Base-by-base conservation (phyloP, 2,888 invertebrate species). In the Caenorhabditis sp. region DNA sequence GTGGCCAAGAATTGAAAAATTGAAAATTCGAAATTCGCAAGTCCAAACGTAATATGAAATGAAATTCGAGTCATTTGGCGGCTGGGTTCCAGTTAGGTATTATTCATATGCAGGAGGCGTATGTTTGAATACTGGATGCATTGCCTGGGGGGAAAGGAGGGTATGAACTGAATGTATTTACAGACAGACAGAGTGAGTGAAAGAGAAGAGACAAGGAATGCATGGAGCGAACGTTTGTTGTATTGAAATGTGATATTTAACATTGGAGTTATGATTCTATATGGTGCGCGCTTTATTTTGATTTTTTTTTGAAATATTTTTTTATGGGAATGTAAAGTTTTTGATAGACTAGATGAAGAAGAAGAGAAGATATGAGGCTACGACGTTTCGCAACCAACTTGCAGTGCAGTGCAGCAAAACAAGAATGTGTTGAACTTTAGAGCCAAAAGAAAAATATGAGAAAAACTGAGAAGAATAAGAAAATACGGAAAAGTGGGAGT, bases 161-260 rank as follows among this genome's bases (percentile, higher is more conserved):
- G 58, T 60, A 74, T 74, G 65, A 74, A 76, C 76, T 76, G 76
- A 67, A 76, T 76, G 40, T 61, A 61, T 76, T 76, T 67, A 76
- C 76, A 76, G 76, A 67, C 58, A 55, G 22, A 9, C n/a, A n/a
- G n/a, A n/a, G n/a, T n/a, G n/a, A n/a, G n/a, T 15, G 40, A 8
- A 13, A 9, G 28, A 11, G 32, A 32, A 32, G 32, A 32, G 32
- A 40, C n/a, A n/a, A n/a, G n/a, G n/a, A n/a, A n/a, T n/a, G n/a
- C n/a, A n/a, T n/a, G n/a, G n/a, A n/a, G n/a, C n/a, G 71, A 74
- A 74, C 65, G 67, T 55, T 67, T 76, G n/a, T n/a, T n/a, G 61
- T 67, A 61, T 76, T 65, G 35, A 74, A 64, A 50, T 65, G 58
- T 67, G 74, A 76, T 61, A 74, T 60, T 56, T 20, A 32, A 71